Evolutionary conservation across 2,888 invertebrate genomes (phyloP).

Genomic region (Prenolepis imparis): DNA sequence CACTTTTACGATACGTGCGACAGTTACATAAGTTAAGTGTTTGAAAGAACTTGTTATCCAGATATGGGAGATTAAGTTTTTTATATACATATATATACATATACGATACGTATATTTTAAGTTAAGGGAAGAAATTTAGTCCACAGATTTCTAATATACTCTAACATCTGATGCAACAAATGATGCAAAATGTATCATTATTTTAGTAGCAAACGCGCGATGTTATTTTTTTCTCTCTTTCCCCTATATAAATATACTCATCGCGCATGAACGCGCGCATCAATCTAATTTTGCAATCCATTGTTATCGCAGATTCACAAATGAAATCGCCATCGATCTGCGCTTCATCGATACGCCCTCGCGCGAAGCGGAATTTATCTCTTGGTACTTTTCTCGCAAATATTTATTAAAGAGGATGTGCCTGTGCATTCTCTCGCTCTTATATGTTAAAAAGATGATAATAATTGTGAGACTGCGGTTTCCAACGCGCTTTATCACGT

Average conservation of each 20-base stretch:
- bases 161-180: slow-evolving; percentile 18
- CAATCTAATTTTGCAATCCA: slow-evolving; percentile 34
- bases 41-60: slow-evolving; percentile 16
- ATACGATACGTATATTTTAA: background rate
- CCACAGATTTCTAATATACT: background rate
- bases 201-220: background rate
- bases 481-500: background rate
- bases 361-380: slow-evolving; percentile 42
- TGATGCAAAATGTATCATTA: background rate
- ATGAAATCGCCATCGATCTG: slow-evolving; percentile 27
- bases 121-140: slow-evolving; percentile 11
- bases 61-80: background rate
- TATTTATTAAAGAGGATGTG: slow-evolving; percentile 50
- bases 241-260: slow-evolving; percentile 16
- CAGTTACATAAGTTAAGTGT: background rate
- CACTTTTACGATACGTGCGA: slow-evolving; percentile 8
- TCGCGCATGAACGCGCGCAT: background rate
- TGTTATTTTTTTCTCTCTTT: background rate
- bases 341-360: slow-evolving; percentile 14
- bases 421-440: background rate
- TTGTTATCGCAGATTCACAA: slow-evolving; percentile 20
- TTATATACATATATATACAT: background rate
- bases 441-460: slow-evolving; percentile 5
- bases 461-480: background rate
- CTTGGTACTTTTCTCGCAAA: slow-evolving; percentile 32